Base-by-base conservation (phyloP, 2,888 invertebrate genomes). In the Nymphalis c-album region DNA sequence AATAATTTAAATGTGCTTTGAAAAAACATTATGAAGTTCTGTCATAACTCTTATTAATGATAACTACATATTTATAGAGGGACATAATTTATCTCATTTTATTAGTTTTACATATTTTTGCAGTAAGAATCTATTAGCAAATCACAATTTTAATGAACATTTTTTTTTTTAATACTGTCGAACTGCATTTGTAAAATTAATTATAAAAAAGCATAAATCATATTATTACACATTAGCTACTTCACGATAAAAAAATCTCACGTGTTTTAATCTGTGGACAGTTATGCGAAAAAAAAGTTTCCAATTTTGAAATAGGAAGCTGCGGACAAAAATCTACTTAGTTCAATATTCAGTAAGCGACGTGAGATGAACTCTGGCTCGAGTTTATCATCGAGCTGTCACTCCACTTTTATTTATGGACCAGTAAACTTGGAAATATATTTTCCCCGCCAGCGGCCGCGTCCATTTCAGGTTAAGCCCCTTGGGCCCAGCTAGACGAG, bases 381-480 rank as follows among this genome's bases (percentile, higher is more conserved):
- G 81, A 88, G 90, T 91, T 90, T 91, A 91, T 92, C 91, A 91
- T 91, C 90, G 85, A 84, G 79, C 88, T 88, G 91, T 91, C 91
- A 92, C 91, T 91, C 90, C 83, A 82, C 85, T 76, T 88, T 91
- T 91, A 92, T 92, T 92, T 92, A 91, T 91, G 90, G 85, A 83
- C 86, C 89, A 91, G 91, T 91, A 90, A 91, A 91, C 91, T 90
- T 89, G 89, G 85, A 92, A 90, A 92, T 91, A 91, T 91, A 91
- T 91, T 90, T 91, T 91, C 86, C 86, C 85, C 88, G 82, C 82
- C 83, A 85, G 81, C 88, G 86, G 85, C 85, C 85, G 84, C 88
- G 90, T 91, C 91, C 90, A 89, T 91, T 90, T 84, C 90, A 91
- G 91, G 90, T 90, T 90, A 90, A 91, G 84, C 89, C 91, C 88